These are phyloP conservation scores for Myxocyprinus asiaticus DNA, from an alignment of 2,113 vertebrate species.

Conservation along the genomic window DNA sequence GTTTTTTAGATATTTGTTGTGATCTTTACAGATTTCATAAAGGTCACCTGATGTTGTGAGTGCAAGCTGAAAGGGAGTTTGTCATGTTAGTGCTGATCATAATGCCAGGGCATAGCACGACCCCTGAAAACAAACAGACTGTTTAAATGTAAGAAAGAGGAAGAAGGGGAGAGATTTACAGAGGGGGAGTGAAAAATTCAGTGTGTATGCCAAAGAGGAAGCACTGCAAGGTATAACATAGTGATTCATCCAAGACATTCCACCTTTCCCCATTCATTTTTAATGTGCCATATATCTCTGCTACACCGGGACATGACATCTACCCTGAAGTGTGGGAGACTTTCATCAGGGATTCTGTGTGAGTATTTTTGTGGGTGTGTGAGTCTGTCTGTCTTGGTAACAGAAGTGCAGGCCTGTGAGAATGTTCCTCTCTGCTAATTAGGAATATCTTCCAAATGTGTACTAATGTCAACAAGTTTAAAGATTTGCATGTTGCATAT, in stretches of 20 bases:
- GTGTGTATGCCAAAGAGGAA: neutral
- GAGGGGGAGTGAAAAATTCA: slow-evolving; percentile 30
- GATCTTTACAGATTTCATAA: slow-evolving; percentile 12
- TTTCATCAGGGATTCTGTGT: slow-evolving; percentile 36
- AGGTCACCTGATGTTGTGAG: slow-evolving; percentile 33
- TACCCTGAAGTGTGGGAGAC: slow-evolving; percentile 29
- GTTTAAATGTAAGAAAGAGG: slow-evolving; percentile 12
- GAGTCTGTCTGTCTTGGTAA: slow-evolving; percentile 1
- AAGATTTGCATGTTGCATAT: slow-evolving; percentile 1
- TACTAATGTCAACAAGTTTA: slow-evolving; percentile 7
- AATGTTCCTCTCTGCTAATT: neutral
- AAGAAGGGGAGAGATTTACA: neutral
- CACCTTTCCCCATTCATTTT: slow-evolving; percentile 31
- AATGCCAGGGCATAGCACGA: slow-evolving; percentile 19
- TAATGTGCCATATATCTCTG: slow-evolving; percentile 37
- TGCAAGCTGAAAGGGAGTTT: slow-evolving; percentile 4
- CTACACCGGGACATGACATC: slow-evolving; percentile 37
- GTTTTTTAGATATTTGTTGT: slow-evolving; percentile 36
- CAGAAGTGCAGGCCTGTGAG: neutral
- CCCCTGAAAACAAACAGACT: slow-evolving; percentile 30
- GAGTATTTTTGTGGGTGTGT: neutral
- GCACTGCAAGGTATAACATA: slow-evolving; percentile 1
- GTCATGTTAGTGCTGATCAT: slow-evolving; percentile 9
- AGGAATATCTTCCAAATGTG: slow-evolving; percentile 11
- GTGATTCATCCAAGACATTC: slow-evolving; percentile 19